A percentile compares a stretch with the other conserved stretches of the same genome.
Evolutionary conservation across 2,888 invertebrate species (phyloP).

Genomic region (Cephus rjabovi): DNA sequence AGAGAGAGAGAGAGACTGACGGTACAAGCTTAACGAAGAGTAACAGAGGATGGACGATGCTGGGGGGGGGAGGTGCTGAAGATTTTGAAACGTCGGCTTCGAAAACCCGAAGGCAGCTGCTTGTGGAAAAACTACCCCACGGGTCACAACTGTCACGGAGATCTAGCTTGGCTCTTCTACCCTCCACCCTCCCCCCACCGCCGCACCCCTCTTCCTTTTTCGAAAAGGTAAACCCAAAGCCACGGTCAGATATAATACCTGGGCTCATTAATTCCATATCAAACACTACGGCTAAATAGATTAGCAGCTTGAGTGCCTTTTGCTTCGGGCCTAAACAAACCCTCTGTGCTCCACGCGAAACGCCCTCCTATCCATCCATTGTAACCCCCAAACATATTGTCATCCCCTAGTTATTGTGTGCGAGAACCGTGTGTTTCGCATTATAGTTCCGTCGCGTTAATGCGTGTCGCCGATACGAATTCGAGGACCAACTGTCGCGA

Average conservation of each 20-base stretch:
- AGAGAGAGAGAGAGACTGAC: conserved; percentile 7
- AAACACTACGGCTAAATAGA: conserved; percentile 65
- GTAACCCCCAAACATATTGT: conserved; percentile 49
- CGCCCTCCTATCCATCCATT: conserved; percentile 34
- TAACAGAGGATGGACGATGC: background rate
- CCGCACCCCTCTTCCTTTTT: conserved; percentile 6
- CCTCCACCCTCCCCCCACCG: background rate
- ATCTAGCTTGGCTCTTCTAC: background rate
- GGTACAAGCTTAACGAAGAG: conserved; percentile 10
- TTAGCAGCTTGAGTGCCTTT: conserved; percentile 64
- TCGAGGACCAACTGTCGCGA: conserved; percentile 46
- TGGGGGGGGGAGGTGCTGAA: too few relatives aligned
- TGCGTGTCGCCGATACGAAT: conserved; percentile 53
- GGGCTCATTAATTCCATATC: conserved; percentile 66
- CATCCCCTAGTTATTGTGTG: conserved; percentile 38
- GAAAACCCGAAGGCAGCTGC: conserved; percentile 32
- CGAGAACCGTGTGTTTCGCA: conserved; percentile 29
- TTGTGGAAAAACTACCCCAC: conserved; percentile 18
- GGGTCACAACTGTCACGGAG: conserved; percentile 17
- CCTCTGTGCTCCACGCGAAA: conserved; percentile 22
- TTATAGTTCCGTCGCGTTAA: conserved; percentile 53
- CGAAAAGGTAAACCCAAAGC: conserved; percentile 41
- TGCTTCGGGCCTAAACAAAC: conserved; percentile 55
- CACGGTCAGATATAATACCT: conserved; percentile 38
- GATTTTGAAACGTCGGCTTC: background rate